Conservation (phyloP, 1,140 invertebrate genomes). For the Achroia grisella region DNA sequence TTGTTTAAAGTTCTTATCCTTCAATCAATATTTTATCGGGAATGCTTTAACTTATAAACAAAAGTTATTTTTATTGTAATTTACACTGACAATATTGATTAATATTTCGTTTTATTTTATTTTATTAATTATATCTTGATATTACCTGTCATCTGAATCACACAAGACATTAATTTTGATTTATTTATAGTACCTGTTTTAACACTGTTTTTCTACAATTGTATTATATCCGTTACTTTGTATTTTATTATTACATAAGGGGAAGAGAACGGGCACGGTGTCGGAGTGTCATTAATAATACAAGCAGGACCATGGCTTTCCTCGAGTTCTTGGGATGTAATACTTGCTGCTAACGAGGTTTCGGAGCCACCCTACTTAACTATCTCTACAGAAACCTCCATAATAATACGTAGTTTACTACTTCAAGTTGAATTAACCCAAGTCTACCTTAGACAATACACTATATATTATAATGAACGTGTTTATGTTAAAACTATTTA, state of each 20-base stretch:
- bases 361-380: conserved; percentile 10
- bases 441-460: background rate
- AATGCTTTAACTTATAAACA: conserved; percentile 12
- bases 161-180: no score
- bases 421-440: conserved; percentile 1
- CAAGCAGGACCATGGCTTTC: conserved; percentile 17
- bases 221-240: no score
- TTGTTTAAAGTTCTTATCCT: conserved; percentile 29
- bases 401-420: conserved; percentile 8
- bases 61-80: conserved; percentile 1
- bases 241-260: no score
- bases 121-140: no score
- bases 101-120: no score
- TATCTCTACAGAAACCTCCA: conserved; percentile 2
- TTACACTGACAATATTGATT: no score
- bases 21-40: conserved; percentile 26
- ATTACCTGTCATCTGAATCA: no score
- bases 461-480: no score
- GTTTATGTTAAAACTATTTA: no score
- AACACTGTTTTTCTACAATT: no score
- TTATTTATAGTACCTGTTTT: no score
- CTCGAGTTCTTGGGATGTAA: conserved; percentile 24
- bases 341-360: conserved; percentile 34
- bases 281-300: conserved; percentile 34
- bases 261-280: no score